A percentile compares a stretch with the other conserved stretches of the same genome.
Conservation (phyloP, 2,888 invertebrate species). For the Barypeithes pellucidus region DNA sequence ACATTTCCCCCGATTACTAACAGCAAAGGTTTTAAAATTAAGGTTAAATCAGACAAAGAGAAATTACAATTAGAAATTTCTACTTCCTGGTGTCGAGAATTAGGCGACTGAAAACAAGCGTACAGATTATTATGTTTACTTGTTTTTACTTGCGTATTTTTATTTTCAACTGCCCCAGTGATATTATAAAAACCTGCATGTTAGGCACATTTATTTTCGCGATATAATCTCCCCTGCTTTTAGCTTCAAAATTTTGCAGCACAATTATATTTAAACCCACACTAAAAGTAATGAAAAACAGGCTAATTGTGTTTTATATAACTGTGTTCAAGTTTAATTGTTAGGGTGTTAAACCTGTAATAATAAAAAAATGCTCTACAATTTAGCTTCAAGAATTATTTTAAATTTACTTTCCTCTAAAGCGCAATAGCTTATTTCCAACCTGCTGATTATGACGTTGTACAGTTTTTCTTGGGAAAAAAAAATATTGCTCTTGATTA, state of each 20-base stretch:
- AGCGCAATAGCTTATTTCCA: conserved; percentile 6
- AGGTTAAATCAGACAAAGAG: no score
- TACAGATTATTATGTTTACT: no score
- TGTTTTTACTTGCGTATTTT: no score
- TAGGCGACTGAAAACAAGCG: no score
- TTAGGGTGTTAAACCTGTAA: conserved; percentile 8
- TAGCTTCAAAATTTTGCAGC: neutral
- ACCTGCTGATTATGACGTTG: conserved; percentile 3
- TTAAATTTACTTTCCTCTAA: conserved; percentile 16
- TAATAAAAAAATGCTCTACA: conserved; percentile 32
- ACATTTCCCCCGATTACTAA: no score
- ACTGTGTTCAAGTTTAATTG: conserved; percentile 18
- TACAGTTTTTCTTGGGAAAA: conserved; percentile 13
- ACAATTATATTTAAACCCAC: conserved; percentile 4
- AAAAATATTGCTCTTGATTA: conserved; percentile 8
- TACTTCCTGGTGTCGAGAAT: no score
- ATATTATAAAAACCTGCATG: neutral
- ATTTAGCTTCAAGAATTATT: conserved; percentile 4
- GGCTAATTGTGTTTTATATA: conserved; percentile 5
- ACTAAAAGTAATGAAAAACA: conserved; percentile 18
- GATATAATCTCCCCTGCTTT: neutral
- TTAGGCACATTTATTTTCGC: neutral
- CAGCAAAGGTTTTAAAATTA: no score
- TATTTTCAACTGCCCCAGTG: neutral
- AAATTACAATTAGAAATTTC: no score